A percentile compares a stretch with the other conserved stretches of the same genome.
Evolutionary conservation across 2,113 vertebrate genomes (phyloP).

Genomic region (Cavia porcellus): DNA sequence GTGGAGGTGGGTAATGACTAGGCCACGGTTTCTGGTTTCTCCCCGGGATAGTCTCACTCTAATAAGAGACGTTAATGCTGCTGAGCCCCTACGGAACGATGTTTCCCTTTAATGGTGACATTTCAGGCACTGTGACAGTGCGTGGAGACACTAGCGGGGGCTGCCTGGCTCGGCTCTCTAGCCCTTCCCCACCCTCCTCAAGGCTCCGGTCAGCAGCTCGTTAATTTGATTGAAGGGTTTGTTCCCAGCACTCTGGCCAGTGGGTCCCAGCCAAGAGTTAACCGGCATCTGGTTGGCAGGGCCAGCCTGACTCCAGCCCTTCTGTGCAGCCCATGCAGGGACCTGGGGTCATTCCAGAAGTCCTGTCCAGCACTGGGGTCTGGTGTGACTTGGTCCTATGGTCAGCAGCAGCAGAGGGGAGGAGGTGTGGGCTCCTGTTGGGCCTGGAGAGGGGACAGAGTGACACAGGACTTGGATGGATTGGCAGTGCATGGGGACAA

Average conservation of each 20-base stretch:
- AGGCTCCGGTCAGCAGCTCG: background rate
- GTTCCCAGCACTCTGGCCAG: background rate
- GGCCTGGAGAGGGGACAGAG: background rate
- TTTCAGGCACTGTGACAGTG: background rate
- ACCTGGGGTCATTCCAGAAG: background rate
- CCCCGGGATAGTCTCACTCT: constrained; percentile 30
- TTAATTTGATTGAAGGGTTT: constrained; percentile 50
- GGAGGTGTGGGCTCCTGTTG: background rate
- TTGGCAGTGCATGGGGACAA: background rate
- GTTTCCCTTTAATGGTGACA: constrained; percentile 68
- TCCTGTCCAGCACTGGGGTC: background rate
- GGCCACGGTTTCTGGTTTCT: constrained; percentile 29
- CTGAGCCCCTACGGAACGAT: background rate
- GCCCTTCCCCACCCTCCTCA: background rate
- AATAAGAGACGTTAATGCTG: constrained; percentile 33
- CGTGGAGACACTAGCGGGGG: background rate
- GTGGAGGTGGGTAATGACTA: background rate
- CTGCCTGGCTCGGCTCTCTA: background rate
- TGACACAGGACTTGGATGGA: background rate
- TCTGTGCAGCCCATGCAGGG: background rate
- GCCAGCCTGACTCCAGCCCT: background rate
- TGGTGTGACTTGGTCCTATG: background rate
- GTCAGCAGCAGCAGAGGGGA: background rate
- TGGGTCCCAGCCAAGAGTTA: background rate
- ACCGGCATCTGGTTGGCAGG: background rate